phyloP scores from a whole-genome alignment of 2,888 invertebrate genomes.

The Drosophila tripunctata region DNA sequence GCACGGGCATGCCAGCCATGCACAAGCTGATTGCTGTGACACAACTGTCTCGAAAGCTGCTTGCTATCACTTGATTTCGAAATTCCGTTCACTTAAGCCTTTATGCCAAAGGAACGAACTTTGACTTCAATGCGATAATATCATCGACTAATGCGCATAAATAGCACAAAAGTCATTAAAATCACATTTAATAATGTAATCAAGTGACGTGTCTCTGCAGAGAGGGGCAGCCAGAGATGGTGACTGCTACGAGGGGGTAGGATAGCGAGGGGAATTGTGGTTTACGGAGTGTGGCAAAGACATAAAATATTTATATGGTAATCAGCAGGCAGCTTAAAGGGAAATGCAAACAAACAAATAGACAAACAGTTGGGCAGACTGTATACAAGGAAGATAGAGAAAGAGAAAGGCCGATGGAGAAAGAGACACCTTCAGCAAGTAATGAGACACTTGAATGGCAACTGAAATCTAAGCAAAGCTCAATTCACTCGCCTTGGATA shows the following conservation, averaged over 20 bases:
- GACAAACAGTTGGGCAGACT: constrained; percentile 9
- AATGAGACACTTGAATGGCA: constrained; percentile 7
- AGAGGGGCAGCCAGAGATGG: background rate
- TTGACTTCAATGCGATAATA: constrained; percentile 17
- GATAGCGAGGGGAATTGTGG: background rate
- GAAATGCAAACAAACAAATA: constrained; percentile 19
- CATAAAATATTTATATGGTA: constrained; percentile 53
- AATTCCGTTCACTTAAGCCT: background rate
- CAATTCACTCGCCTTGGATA: background rate
- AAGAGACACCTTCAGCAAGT: background rate
- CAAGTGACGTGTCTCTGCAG: constrained; percentile 1
- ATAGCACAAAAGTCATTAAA: constrained; percentile 65
- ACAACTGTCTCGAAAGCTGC: background rate
- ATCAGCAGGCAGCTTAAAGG: constrained; percentile 36
- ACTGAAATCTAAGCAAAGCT: background rate
- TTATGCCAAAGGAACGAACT: background rate
- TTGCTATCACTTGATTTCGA: constrained; percentile 1
- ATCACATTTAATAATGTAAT: constrained; percentile 68
- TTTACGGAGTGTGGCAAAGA: constrained; percentile 17
- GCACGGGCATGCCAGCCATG: background rate
- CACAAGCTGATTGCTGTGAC: constrained; percentile 37
- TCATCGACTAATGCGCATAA: constrained; percentile 36
- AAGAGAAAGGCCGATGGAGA: background rate
- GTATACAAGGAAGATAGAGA: background rate
- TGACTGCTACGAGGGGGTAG: too few species aligned